These are phyloP conservation scores for Carcharodon carcharias DNA, from an alignment of 2,797 vertebrate species.

Conservation along the genomic window DNA sequence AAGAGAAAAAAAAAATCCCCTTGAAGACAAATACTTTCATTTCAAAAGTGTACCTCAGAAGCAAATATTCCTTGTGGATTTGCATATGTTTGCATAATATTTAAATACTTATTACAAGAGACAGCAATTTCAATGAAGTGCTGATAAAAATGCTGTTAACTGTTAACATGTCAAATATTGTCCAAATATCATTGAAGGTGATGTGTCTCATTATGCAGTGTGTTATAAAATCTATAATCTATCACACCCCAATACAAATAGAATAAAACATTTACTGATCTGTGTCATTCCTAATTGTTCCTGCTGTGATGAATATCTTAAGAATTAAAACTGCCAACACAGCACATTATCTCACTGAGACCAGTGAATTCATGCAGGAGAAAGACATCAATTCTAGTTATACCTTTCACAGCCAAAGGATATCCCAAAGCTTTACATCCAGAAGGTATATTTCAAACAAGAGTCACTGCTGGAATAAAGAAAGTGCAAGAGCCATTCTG, in stretches of 20 bases:
- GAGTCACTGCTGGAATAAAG: not conserved
- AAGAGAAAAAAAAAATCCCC: not conserved
- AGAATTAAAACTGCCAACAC: not conserved
- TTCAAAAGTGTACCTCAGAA: not conserved
- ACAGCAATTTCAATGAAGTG: not conserved
- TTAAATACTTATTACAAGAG: not conserved
- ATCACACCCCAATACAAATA: not conserved
- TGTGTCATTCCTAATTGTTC: not conserved
- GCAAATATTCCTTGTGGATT: not conserved
- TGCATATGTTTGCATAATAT: constrained; percentile 24
- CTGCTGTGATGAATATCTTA: not conserved
- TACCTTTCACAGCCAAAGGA: not conserved
- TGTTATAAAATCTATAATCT: not conserved
- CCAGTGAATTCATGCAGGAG: not conserved
- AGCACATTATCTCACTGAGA: not conserved
- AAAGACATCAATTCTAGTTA: not conserved
- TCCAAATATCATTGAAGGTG: not conserved
- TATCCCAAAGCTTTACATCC: not conserved
- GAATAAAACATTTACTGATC: not conserved
- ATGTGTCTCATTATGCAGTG: not conserved
- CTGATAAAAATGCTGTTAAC: not conserved
- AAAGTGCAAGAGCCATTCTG: not conserved
- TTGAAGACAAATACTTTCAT: constrained; percentile 14
- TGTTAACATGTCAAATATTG: not conserved
- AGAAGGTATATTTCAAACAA: not conserved